These are phyloP conservation scores for Anguilla obscura DNA, from an alignment of 2,797 vertebrate species.

Conservation along the genomic window DNA sequence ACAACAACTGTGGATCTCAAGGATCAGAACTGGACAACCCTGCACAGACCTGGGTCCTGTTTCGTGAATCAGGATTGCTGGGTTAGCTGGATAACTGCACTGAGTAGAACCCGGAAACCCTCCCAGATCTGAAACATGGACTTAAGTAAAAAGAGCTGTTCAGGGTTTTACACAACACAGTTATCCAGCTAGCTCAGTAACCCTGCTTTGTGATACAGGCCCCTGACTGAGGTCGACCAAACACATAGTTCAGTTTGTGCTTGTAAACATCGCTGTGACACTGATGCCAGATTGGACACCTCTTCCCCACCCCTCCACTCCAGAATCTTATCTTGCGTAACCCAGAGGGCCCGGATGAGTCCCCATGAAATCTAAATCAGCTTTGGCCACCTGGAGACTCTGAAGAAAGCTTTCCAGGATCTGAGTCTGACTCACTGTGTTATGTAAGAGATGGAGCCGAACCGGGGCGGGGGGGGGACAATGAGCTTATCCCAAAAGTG, in stretches of 20 bases:
- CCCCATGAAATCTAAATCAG: conserved; percentile 69
- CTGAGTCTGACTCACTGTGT: conserved; percentile 48
- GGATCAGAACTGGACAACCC: too few relatives aligned
- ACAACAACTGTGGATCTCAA: too few relatives aligned
- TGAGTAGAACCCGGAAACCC: too few relatives aligned
- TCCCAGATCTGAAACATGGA: too few relatives aligned
- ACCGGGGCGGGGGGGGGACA: not conserved
- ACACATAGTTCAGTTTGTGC: not conserved
- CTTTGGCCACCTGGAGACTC: conserved; percentile 60
- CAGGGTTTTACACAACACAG: too few relatives aligned
- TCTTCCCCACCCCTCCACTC: conserved; percentile 59
- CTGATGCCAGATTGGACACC: not conserved
- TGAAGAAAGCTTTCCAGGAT: conserved; percentile 68
- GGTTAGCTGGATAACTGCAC: too few relatives aligned
- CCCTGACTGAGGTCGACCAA: not conserved
- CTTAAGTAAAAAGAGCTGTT: not conserved
- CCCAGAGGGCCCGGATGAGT: conserved; percentile 68
- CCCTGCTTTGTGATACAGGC: too few relatives aligned
- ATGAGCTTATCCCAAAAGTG: not conserved
- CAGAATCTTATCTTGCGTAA: conserved; percentile 63
- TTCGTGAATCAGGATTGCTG: too few relatives aligned
- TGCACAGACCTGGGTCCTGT: too few relatives aligned
- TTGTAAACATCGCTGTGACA: not conserved
- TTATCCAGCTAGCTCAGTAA: too few relatives aligned
- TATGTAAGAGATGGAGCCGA: not conserved